Conservation (phyloP, 1,140 invertebrate species). For the Cheumatopsyche charites region DNA sequence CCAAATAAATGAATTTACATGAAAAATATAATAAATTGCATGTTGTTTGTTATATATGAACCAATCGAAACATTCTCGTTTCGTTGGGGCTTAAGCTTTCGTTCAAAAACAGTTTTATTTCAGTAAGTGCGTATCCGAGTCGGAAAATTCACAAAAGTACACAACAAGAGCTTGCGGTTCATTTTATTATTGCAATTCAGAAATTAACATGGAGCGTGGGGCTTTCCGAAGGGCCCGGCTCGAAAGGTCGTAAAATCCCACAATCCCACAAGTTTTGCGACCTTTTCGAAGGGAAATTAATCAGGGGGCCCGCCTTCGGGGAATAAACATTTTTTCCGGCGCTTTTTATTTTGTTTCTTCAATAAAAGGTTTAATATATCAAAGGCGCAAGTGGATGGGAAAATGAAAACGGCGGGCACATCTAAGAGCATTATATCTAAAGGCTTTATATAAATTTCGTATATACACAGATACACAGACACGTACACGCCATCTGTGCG, state of each 20-base stretch:
- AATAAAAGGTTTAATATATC: conserved; percentile 48
- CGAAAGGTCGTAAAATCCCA: conserved; percentile 25
- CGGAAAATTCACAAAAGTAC: background rate
- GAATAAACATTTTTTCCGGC: conserved; percentile 41
- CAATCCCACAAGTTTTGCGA: conserved; percentile 15
- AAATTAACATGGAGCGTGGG: conserved; percentile 31
- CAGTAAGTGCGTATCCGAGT: background rate
- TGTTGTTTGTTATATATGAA: too few species aligned
- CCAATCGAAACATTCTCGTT: background rate
- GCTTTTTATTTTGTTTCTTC: conserved; percentile 46
- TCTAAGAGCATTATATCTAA: conserved; percentile 40
- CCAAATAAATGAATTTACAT: too few species aligned
- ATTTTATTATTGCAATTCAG: conserved; percentile 39
- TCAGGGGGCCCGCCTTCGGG: conserved; percentile 26
- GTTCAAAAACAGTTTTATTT: background rate
- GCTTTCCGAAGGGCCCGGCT: conserved; percentile 6
- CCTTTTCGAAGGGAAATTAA: conserved; percentile 39
- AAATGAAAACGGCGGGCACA: conserved; percentile 38
- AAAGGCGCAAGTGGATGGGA: conserved; percentile 40
- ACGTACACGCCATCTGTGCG: background rate
- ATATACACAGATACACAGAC: conserved; percentile 10
- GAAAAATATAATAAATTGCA: too few species aligned
- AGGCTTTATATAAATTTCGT: conserved; percentile 38
- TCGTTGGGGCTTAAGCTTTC: background rate
- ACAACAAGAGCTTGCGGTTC: conserved; percentile 2